A percentile compares a stretch with the other conserved stretches of the same genome.
Conservation (phyloP, 2,113 vertebrate species). For the Chloropsis hardwickii region DNA sequence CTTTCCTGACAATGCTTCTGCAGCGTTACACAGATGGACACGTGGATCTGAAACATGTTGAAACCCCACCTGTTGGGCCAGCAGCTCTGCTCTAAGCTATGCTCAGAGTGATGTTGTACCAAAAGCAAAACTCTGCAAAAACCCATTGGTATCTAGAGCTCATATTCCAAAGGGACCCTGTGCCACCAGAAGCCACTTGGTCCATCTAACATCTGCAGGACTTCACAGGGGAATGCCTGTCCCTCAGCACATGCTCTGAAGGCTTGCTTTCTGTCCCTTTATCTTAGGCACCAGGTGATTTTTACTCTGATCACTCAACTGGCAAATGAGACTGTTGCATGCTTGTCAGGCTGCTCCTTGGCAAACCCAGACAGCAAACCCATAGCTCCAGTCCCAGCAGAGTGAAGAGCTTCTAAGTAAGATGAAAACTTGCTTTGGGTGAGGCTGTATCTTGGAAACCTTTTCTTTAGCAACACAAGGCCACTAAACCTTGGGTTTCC, state of each 20-base stretch:
- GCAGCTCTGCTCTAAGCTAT: background rate
- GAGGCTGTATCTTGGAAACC: background rate
- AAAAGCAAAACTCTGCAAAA: background rate
- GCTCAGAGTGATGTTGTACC: background rate
- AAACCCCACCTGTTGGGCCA: background rate
- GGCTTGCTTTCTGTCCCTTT: background rate
- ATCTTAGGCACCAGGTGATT: background rate
- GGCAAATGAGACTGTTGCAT: background rate
- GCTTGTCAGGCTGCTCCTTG: background rate
- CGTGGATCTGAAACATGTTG: background rate
- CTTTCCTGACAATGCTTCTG: background rate
- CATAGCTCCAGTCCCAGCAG: background rate
- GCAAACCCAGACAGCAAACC: background rate
- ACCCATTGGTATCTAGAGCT: background rate
- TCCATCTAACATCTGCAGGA: background rate
- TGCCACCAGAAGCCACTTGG: background rate
- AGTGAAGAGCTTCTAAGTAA: background rate
- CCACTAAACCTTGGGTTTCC: background rate
- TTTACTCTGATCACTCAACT: rapidly evolving
- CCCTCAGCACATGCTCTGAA: background rate
- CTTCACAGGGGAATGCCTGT: background rate
- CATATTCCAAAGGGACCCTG: background rate
- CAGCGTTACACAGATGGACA: background rate
- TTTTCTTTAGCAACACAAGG: background rate
- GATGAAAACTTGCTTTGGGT: background rate